These are phyloP conservation scores for Plotosus lineatus DNA, from an alignment of 2,113 vertebrate genomes.

Conservation along the genomic window DNA sequence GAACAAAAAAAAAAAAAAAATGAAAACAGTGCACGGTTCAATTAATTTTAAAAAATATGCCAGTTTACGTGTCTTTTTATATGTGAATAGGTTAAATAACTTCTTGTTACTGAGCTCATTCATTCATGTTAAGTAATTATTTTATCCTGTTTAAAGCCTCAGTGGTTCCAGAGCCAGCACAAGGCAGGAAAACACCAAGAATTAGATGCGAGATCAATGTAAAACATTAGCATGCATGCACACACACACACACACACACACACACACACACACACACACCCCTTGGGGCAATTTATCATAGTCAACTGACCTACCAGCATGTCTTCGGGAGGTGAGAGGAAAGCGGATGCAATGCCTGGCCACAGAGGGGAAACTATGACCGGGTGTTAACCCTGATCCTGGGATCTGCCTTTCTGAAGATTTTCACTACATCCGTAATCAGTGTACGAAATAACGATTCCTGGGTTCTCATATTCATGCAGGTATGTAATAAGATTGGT, in stretches of 20 bases:
- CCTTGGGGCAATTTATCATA: neutral
- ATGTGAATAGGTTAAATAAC: neutral
- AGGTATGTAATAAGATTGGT: no score
- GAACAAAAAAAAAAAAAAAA: neutral
- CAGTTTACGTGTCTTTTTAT: neutral
- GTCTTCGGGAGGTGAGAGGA: neutral
- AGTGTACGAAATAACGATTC: no score
- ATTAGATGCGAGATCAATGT: neutral
- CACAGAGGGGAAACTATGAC: neutral
- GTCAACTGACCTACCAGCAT: neutral
- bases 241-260: constrained; percentile 1
- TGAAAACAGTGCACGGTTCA: neutral
- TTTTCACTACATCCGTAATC: no score
- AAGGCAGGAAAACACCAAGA: neutral
- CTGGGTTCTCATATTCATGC: no score
- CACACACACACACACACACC: neutral
- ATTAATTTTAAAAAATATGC: neutral
- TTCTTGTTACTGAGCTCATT: neutral
- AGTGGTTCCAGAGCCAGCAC: neutral
- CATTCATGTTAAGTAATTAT: neutral
- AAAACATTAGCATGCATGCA: neutral
- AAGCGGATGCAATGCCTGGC: neutral
- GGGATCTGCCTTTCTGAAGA: no score
- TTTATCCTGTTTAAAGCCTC: neutral
- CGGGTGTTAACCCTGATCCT: no score